Evolutionary conservation across 1,140 invertebrate genomes (phyloP), one percentile per base, ranked within the genome.

Genomic region (Sycophila sp.): DNA sequence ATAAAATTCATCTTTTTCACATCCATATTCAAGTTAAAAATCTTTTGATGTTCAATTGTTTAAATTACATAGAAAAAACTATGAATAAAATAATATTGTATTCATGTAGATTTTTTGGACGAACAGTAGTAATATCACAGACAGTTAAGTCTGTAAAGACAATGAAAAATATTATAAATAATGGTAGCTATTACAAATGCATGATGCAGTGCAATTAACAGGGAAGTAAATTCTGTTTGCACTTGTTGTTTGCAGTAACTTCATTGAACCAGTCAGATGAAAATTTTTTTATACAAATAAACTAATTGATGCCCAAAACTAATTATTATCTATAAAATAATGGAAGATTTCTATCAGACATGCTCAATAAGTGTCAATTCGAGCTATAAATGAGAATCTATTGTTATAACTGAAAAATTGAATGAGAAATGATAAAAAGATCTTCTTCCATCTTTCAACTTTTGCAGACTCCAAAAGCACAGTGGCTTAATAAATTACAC

Each of bases 291-390:
- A 47, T 40, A 34, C 13, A 40, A 67, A 58, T 34, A 53, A 38
- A 58, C 7, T 38, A 45, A n/a, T 26, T 34, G 22, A 58, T 53
- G 28, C 17, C 10, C 28, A 45, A 53, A 45, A 26, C 10, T n/a
- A 58, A 58, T 58, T 56, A 55, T 30, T 51, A 42, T 58, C 38
- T 67, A 58, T 34, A 47, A 56, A 34, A 58, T 56, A 34, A 34
- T 67, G 65, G 65, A 67, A 67, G 65, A 67, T 58, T 67, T 26
- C 40, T 67, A 67, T 67, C 65, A 45, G 53, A 58, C 51, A 36
- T n/a, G 36, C 7, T 67, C 40, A 58, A 40, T 19, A 55, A 66
- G 26, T 30, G 36, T 51, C 8, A 32, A 40, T 58, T 47, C 32
- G 28, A 47, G 19, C 13, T 34, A 47, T 17, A 42, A 10, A 45